A percentile compares a stretch with the other conserved stretches of the same genome.
These are phyloP conservation scores for Trichonephila clavipes DNA, from an alignment of 1,140 invertebrate genomes.

Conservation along the genomic window DNA sequence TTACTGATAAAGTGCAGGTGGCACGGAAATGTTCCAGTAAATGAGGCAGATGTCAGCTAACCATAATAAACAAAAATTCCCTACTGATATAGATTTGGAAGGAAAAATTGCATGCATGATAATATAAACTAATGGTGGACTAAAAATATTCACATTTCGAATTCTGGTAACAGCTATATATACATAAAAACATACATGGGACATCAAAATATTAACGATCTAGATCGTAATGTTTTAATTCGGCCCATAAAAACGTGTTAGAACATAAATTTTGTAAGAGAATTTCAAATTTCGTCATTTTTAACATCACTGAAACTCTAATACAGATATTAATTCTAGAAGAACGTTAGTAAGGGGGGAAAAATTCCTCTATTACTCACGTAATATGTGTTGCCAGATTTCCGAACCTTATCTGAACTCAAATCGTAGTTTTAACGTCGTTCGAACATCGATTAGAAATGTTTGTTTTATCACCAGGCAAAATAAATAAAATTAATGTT, in stretches of 20 bases:
- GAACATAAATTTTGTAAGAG: slow-evolving; percentile 32
- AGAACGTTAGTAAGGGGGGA: not conserved
- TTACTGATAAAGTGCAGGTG: too few species aligned
- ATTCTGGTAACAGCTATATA: not conserved
- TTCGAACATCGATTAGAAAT: slow-evolving; percentile 22
- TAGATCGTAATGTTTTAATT: slow-evolving; percentile 46
- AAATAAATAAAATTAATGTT: slow-evolving; percentile 72
- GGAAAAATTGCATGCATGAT: not conserved
- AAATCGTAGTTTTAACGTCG: slow-evolving; percentile 22
- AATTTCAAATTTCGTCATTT: slow-evolving; percentile 19
- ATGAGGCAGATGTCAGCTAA: too few species aligned
- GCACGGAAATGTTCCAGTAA: too few species aligned
- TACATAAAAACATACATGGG: not conserved
- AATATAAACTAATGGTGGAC: not conserved
- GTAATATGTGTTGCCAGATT: slow-evolving; percentile 26
- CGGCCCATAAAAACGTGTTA: slow-evolving; percentile 40
- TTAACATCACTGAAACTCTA: not conserved
- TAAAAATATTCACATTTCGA: slow-evolving; percentile 26
- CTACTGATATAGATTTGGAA: not conserved
- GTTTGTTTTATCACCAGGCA: slow-evolving; percentile 63
- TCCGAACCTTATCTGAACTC: slow-evolving; percentile 12
- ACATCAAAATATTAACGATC: slow-evolving; percentile 55
- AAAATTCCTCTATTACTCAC: not conserved
- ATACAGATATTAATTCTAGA: not conserved
- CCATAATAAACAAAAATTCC: not conserved